phyloP scores from a whole-genome alignment of 2,888 invertebrate species.

The Dorcus parallelipipedus region DNA sequence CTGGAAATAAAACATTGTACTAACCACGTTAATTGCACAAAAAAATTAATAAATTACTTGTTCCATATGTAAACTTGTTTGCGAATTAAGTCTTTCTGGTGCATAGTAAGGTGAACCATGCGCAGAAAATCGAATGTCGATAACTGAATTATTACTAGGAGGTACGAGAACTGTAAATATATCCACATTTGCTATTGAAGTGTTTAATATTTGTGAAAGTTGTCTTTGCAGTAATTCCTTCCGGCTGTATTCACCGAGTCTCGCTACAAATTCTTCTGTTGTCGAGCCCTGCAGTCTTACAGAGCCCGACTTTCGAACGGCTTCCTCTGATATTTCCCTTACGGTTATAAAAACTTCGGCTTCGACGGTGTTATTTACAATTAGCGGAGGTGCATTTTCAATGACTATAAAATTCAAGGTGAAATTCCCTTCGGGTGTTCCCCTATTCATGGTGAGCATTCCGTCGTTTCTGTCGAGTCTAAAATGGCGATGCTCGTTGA shows the following conservation, averaged over 20 bases:
- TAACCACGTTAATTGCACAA: neutral
- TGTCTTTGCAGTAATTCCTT: conserved; percentile 62
- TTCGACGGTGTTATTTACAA: conserved; percentile 66
- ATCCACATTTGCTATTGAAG: conserved; percentile 80
- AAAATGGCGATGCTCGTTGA: conserved; percentile 58
- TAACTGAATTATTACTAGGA: conserved; percentile 58
- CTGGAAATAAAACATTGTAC: conserved; percentile 36
- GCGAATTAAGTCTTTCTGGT: conserved; percentile 82
- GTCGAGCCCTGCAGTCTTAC: conserved; percentile 77
- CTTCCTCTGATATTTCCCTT: conserved; percentile 85
- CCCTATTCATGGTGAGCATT: conserved; percentile 81
- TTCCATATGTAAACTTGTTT: conserved; percentile 69
- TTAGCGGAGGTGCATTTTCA: conserved; percentile 60
- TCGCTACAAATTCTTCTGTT: conserved; percentile 80
- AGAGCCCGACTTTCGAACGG: conserved; percentile 89
- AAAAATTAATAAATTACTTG: conserved; percentile 49
- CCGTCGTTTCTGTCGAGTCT: conserved; percentile 73
- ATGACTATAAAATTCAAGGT: conserved; percentile 70
- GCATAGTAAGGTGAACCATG: conserved; percentile 93
- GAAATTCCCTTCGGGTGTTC: conserved; percentile 74
- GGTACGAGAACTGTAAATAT: conserved; percentile 86
- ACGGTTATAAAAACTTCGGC: conserved; percentile 86
- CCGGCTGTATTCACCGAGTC: conserved; percentile 60
- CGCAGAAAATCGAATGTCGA: conserved; percentile 89
- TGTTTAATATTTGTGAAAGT: conserved; percentile 71